Conservation (phyloP, 2,113 vertebrate genomes). For the Thamnaconus septentrionalis region DNA sequence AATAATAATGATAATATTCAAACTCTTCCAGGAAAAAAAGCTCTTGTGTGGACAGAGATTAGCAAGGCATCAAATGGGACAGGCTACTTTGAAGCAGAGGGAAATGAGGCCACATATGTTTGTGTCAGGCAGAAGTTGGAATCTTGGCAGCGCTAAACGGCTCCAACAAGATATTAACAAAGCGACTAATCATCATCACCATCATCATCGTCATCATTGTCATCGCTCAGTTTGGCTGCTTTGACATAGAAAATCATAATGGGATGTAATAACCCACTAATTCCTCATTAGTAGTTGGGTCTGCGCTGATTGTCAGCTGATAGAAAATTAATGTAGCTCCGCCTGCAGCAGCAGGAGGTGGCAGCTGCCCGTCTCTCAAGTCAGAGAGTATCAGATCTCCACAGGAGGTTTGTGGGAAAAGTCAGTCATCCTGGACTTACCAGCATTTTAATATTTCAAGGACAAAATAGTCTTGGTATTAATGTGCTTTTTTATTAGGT, state of each 20-base stretch:
- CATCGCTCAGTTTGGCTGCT: constrained; percentile 25
- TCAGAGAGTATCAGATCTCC: constrained; percentile 26
- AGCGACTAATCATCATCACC: background rate
- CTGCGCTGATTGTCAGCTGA: constrained; percentile 27
- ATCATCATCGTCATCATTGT: background rate
- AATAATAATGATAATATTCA: background rate
- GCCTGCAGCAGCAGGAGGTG: constrained; percentile 40
- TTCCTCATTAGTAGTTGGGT: constrained; percentile 56
- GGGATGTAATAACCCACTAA: constrained; percentile 43
- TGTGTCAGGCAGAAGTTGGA: constrained; percentile 26
- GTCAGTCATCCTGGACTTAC: constrained; percentile 23
- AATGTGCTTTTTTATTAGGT: constrained; percentile 1
- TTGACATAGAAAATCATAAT: constrained; percentile 47
- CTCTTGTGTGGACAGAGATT: background rate
- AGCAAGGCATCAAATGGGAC: constrained; percentile 1
- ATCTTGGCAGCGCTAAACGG: constrained; percentile 17
- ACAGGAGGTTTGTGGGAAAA: constrained; percentile 15
- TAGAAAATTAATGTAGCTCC: constrained; percentile 57
- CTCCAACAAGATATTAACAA: constrained; percentile 47
- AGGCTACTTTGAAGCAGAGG: constrained; percentile 15
- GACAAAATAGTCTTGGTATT: background rate
- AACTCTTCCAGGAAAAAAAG: background rate
- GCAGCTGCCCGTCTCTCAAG: constrained; percentile 45
- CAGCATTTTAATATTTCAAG: constrained; percentile 8
- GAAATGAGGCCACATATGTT: constrained; percentile 32